phyloP scores from a whole-genome alignment of 2,113 vertebrate genomes.

The Solenodon paradoxus region DNA sequence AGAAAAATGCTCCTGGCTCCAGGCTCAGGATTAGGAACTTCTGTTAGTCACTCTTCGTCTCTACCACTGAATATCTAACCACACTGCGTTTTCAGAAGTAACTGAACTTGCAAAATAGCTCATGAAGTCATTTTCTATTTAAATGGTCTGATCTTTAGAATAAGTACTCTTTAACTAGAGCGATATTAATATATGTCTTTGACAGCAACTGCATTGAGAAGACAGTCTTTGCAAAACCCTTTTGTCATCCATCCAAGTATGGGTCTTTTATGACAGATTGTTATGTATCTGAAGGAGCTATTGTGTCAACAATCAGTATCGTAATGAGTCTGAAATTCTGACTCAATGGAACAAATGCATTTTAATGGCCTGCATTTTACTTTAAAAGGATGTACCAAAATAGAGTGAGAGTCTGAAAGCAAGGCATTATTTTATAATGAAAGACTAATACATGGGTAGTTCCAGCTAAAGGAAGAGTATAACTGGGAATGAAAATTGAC shows the following conservation, averaged over 20 bases:
- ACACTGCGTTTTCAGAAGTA: slow-evolving; percentile 46
- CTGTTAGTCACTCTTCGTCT: neutral
- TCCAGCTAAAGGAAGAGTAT: slow-evolving; percentile 33
- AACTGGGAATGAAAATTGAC: slow-evolving; percentile 52
- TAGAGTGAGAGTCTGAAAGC: slow-evolving; percentile 74
- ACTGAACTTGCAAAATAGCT: slow-evolving; percentile 69
- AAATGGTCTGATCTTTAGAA: slow-evolving; percentile 64
- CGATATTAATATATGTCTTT: slow-evolving; percentile 71
- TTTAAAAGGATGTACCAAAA: slow-evolving; percentile 75
- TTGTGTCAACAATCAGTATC: slow-evolving; percentile 56
- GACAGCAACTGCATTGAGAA: slow-evolving; percentile 70
- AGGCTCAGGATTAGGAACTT: neutral
- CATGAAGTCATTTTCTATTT: slow-evolving; percentile 77
- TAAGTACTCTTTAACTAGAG: slow-evolving; percentile 67
- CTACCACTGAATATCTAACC: neutral
- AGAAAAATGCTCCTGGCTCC: neutral
- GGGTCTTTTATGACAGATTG: slow-evolving; percentile 22
- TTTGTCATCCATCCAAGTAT: slow-evolving; percentile 56
- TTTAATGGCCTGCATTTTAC: slow-evolving; percentile 73
- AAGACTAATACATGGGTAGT: slow-evolving; percentile 66
- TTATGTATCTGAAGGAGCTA: slow-evolving; percentile 64
- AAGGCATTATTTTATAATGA: slow-evolving; percentile 76
- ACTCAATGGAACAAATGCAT: slow-evolving; percentile 76
- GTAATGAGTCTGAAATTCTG: slow-evolving; percentile 72
- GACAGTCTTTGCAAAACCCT: slow-evolving; percentile 62